phyloP scores from a whole-genome alignment of 2,888 invertebrate species.

The Lathronympha strigana region DNA sequence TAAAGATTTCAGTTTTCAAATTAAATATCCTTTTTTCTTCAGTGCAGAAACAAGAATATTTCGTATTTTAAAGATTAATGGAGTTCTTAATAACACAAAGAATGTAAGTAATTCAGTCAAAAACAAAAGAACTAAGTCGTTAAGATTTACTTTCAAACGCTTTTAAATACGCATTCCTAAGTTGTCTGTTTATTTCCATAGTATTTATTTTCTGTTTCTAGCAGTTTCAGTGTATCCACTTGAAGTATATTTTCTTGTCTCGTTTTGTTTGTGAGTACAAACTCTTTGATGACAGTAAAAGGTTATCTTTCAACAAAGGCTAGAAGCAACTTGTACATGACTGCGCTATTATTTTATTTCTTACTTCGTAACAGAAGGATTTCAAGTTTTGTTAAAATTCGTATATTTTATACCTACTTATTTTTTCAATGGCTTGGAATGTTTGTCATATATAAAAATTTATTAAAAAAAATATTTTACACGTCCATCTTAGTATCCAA shows the following conservation, averaged over 20 bases:
- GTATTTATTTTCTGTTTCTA: constrained; percentile 33
- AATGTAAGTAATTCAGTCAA: constrained; percentile 31
- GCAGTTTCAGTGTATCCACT: constrained; percentile 43
- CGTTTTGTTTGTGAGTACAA: constrained; percentile 59
- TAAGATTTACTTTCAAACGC: constrained; percentile 37
- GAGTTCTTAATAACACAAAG: constrained; percentile 31
- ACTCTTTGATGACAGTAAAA: constrained; percentile 63
- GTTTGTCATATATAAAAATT: too few species aligned
- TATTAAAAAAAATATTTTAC: too few species aligned
- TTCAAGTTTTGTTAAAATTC: constrained; percentile 7
- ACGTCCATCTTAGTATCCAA: too few species aligned
- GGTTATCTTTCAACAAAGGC: constrained; percentile 51
- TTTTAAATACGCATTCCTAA: constrained; percentile 44
- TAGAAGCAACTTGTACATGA: constrained; percentile 33
- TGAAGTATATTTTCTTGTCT: constrained; percentile 38
- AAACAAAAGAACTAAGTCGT: constrained; percentile 37
- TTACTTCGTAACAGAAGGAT: constrained; percentile 19
- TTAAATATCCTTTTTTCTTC: background rate
- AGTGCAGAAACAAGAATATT: constrained; percentile 1
- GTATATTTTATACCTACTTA: background rate
- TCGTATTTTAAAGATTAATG: constrained; percentile 33
- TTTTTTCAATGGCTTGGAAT: too few species aligned
- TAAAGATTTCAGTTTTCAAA: background rate
- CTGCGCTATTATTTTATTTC: constrained; percentile 25
- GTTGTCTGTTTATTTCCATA: constrained; percentile 42